Conservation (phyloP, 1,140 invertebrate species). For the Leptinotarsa undecemlineata region DNA sequence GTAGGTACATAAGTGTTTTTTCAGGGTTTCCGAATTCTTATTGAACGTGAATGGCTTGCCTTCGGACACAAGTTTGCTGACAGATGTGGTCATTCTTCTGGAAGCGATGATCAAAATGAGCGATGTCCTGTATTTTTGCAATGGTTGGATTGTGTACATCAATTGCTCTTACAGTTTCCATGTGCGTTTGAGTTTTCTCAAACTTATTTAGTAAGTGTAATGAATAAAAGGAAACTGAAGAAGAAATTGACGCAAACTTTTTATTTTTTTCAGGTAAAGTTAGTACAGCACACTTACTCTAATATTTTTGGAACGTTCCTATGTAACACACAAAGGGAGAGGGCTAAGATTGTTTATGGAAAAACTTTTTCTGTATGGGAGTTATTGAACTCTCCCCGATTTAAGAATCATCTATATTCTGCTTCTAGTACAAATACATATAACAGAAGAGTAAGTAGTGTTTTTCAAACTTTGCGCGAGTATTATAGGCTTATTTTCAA, state of each 20-base stretch:
- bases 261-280: constrained; percentile 76
- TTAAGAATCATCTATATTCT: constrained; percentile 85
- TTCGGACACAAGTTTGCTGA: constrained; percentile 98
- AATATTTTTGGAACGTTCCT: constrained; percentile 97
- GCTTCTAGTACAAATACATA: constrained; percentile 56
- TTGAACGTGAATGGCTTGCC: constrained; percentile 94
- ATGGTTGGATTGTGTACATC: constrained; percentile 96
- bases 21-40: constrained; percentile 87
- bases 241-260: neutral
- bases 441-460: constrained; percentile 31
- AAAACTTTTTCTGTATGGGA: constrained; percentile 87
- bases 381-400: constrained; percentile 76
- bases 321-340: constrained; percentile 84
- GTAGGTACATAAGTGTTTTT: constrained; percentile 19
- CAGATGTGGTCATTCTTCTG: constrained; percentile 84
- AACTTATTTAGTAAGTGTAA: constrained; percentile 79
- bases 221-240: neutral
- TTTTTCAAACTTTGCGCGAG: too few species aligned
- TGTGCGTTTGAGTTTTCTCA: constrained; percentile 95
- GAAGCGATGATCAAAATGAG: constrained; percentile 86
- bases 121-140: constrained; percentile 95
- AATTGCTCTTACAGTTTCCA: constrained; percentile 86
- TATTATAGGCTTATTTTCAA: too few species aligned
- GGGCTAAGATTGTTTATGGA: constrained; percentile 68
- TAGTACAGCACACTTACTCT: constrained; percentile 93